These are phyloP conservation scores for Dorcus hopei DNA, from an alignment of 2,888 invertebrate species.

Conservation along the genomic window DNA sequence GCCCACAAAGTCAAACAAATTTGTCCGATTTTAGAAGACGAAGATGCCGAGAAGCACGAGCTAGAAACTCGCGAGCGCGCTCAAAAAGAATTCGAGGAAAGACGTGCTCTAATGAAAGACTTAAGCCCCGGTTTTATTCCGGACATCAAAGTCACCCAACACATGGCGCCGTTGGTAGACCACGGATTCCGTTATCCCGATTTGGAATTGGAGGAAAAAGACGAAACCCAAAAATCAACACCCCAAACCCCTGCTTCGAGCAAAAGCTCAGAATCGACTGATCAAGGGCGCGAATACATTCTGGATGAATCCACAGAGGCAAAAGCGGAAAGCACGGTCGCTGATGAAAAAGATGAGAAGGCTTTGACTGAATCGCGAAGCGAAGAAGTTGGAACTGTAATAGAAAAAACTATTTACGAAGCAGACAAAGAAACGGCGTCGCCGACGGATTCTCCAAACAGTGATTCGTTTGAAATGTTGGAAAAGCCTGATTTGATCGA, in stretches of 20 bases:
- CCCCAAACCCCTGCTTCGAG: slow-evolving; percentile 60
- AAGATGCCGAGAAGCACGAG: slow-evolving; percentile 54
- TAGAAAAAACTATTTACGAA: slow-evolving; percentile 55
- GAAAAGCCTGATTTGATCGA: slow-evolving; percentile 85
- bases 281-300: slow-evolving; percentile 63
- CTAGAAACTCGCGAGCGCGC: slow-evolving; percentile 49
- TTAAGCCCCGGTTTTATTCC: slow-evolving; percentile 62
- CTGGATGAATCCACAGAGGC: slow-evolving; percentile 57
- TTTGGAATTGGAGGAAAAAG: slow-evolving; percentile 48
- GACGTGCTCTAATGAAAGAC: slow-evolving; percentile 52
- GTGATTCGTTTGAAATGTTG: slow-evolving; percentile 83
- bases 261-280: slow-evolving; percentile 63
- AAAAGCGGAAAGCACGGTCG: slow-evolving; percentile 54
- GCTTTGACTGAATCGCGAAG: slow-evolving; percentile 46
- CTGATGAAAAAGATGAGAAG: slow-evolving; percentile 42
- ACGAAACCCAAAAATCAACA: slow-evolving; percentile 41
- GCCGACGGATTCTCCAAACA: slow-evolving; percentile 67
- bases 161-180: slow-evolving; percentile 52
- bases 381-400: slow-evolving; percentile 59
- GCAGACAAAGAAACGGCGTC: slow-evolving; percentile 53
- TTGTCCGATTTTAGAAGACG: slow-evolving; percentile 51
- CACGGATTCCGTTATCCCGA: slow-evolving; percentile 51
- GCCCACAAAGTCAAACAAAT: slow-evolving; percentile 50
- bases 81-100: slow-evolving; percentile 47
- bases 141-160: slow-evolving; percentile 63